Evolutionary conservation across 2,113 vertebrate species (phyloP).

Genomic region (Sarotherodon lohbergeri): DNA sequence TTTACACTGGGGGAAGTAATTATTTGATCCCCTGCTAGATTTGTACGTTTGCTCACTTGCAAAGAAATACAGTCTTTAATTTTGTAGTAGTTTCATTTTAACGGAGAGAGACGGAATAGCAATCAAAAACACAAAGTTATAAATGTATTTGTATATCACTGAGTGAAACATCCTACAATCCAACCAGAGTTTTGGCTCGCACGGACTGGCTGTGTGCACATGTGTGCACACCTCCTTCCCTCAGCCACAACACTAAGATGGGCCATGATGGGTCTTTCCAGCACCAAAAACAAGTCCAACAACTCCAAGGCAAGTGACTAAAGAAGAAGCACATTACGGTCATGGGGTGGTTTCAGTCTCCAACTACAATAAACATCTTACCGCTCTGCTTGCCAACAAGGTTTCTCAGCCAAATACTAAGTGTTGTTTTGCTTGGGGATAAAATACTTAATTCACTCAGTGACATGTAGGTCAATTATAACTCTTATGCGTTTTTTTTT

Average conservation of each 20-base stretch:
- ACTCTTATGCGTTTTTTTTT: background rate
- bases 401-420: background rate
- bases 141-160: background rate
- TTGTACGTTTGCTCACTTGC: background rate
- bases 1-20: background rate
- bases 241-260: background rate
- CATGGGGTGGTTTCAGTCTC: background rate
- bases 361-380: background rate
- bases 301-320: background rate
- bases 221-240: background rate
- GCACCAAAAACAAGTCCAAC: background rate
- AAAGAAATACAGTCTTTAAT: background rate
- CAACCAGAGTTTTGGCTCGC: background rate
- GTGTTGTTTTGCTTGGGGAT: background rate
- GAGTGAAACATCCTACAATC: background rate
- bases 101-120: rapidly evolving
- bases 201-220: background rate
- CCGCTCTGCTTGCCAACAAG: background rate
- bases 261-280: background rate
- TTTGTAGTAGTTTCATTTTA: background rate
- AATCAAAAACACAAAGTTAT: background rate
- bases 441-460: background rate
- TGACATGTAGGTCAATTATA: background rate
- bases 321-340: background rate
- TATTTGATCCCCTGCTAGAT: background rate